Base-by-base conservation (phyloP, 2,888 invertebrate species). In the Omphaloscelis lunosa region DNA sequence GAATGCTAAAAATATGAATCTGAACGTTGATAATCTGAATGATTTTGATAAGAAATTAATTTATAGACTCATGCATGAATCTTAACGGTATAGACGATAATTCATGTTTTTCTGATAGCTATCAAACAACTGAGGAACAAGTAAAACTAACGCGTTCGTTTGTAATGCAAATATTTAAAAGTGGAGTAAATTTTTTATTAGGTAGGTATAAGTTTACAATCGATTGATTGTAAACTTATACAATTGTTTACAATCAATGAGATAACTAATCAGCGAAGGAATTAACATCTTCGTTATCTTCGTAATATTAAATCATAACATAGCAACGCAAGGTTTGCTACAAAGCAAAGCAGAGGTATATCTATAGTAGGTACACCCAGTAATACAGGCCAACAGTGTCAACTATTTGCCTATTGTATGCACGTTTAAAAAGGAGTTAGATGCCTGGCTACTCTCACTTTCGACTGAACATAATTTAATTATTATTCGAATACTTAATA, bases 401-500 rank as follows among this genome's bases (percentile, higher is more conserved):
- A 45, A 34, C 23, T 41, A n/a, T 17, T 66, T 48, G 48, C 9
- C 4, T 48, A 48, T 8, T 27, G 12, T 66, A 48, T 8, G 48
- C 29, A 67, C 48, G 39, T 56, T 75, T 48, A 11, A 75, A 75
- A 61, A 51, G n/a, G 5, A 29, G 8, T 51, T 17, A 29, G 29
- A 29, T n/a, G 29, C 61, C 27, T 72, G 56, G 72, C 45, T 73
- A n/a, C 20, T 51, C 41, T 53, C 45, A 73, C 39, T 45, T 34
- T 61, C 63, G 58, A 76, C 78, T 58, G 34, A 65, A 41, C 34
- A 65, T 51, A 59, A 48, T 27, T 66, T 65, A 66, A 39, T n/a
- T 8, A 51, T 51, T 58, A 81, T 81, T 62, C 61, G 62, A 62
- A 77, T 77, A 74, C 45, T 20, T 48, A 51, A 51, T 51, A 51